These are phyloP conservation scores for Protonemura montana DNA, from an alignment of 2,888 invertebrate species.

Conservation along the genomic window DNA sequence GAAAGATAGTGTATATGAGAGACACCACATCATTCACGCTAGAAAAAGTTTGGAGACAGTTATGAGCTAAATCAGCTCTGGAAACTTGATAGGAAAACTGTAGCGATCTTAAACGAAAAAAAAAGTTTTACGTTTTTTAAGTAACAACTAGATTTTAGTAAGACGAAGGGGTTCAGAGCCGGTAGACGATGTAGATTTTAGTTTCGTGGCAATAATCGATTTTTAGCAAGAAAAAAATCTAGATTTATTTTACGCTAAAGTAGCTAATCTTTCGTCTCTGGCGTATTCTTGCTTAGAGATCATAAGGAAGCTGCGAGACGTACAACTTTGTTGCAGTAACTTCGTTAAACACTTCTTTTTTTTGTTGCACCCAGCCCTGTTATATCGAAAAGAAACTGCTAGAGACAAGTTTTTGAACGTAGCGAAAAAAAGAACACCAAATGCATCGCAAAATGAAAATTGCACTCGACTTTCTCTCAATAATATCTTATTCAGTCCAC, in stretches of 20 bases:
- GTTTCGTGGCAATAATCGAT: no score
- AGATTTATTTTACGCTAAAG: background rate
- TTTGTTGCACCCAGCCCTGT: background rate
- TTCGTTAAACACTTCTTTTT: background rate
- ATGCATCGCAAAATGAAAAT: background rate
- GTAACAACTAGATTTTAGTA: background rate
- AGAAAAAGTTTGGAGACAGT: background rate
- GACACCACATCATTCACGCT: background rate
- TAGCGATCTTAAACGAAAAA: background rate
- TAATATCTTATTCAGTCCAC: background rate
- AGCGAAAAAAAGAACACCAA: background rate
- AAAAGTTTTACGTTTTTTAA: background rate
- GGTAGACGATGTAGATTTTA: no score
- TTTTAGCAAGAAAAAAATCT: no score
- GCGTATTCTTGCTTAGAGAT: background rate
- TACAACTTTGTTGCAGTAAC: background rate
- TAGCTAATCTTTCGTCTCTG: background rate
- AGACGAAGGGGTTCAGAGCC: no score
- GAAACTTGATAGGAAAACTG: background rate
- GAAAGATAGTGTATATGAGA: background rate
- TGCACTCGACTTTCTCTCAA: background rate
- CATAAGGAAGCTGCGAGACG: background rate
- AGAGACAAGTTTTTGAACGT: background rate
- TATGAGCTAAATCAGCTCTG: background rate
- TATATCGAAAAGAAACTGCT: background rate